phyloP scores from a whole-genome alignment of 2,888 invertebrate genomes.

The Melanostoma mellinum region DNA sequence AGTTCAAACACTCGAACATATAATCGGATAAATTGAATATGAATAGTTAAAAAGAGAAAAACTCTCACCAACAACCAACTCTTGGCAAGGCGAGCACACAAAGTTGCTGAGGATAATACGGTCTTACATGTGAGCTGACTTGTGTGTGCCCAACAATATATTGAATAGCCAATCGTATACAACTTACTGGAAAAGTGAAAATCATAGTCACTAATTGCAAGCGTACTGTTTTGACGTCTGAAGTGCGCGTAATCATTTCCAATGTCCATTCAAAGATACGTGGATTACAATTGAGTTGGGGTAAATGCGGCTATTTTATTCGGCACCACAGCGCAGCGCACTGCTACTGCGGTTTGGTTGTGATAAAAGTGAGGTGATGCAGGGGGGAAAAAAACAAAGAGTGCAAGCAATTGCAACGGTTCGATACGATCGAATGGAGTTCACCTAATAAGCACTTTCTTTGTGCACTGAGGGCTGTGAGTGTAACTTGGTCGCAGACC shows the following conservation, averaged over 20 bases:
- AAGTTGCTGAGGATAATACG: no score
- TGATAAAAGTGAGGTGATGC: background rate
- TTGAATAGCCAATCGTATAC: no score
- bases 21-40: no score
- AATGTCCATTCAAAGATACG: slow-evolving; percentile 46
- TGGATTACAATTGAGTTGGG: slow-evolving; percentile 39
- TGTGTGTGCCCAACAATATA: no score
- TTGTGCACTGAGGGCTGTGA: slow-evolving; percentile 44
- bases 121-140: no score
- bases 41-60: no score
- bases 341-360: background rate
- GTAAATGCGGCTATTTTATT: slow-evolving; percentile 41
- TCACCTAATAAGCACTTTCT: slow-evolving; percentile 60
- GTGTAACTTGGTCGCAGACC: slow-evolving; percentile 30
- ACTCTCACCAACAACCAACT: no score
- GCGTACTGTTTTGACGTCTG: slow-evolving; percentile 55
- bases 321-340: slow-evolving; percentile 6
- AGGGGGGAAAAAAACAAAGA: background rate
- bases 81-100: no score
- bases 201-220: slow-evolving; percentile 57
- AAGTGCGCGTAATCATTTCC: slow-evolving; percentile 47
- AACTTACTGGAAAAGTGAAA: slow-evolving; percentile 56
- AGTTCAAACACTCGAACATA: no score
- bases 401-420: slow-evolving; percentile 38
- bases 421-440: slow-evolving; percentile 51